Percentiles rank a stretch among this genome's conserved stretches.
Conservation (phyloP, 2,113 vertebrate genomes). For the Sorex fumeus region DNA sequence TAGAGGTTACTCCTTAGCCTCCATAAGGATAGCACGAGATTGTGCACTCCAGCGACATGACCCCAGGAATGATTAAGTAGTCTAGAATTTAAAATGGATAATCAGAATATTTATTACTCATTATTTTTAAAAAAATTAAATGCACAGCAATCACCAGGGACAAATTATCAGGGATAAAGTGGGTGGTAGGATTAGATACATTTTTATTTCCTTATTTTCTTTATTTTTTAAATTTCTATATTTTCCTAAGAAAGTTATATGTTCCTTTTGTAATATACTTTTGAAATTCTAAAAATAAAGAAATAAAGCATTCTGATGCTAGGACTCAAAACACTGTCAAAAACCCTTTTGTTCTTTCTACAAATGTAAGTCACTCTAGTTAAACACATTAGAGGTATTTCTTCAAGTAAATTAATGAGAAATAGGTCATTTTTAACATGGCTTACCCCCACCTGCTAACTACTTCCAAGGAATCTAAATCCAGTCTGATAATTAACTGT, state of each 20-base stretch:
- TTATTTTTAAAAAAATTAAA: neutral
- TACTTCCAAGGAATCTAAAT: slow-evolving; percentile 9
- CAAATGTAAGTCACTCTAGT: neutral
- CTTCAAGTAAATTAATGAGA: slow-evolving; percentile 12
- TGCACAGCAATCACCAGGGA: too few species aligned
- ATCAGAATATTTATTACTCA: neutral
- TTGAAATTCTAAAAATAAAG: neutral
- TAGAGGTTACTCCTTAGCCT: neutral
- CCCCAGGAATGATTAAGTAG: neutral
- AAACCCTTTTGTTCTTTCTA: neutral
- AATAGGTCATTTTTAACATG: slow-evolving; percentile 7
- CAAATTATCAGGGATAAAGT: neutral
- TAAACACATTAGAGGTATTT: neutral
- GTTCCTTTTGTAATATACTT: neutral
- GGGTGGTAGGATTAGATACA: neutral
- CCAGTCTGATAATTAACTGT: neutral
- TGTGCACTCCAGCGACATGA: neutral
- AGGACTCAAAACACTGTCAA: neutral
- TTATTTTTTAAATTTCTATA: neutral
- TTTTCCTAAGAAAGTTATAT: neutral
- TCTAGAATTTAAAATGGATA: neutral
- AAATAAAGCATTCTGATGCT: neutral
- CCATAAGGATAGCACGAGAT: neutral
- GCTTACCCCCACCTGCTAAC: neutral
- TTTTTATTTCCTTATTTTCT: neutral